phyloP scores from a whole-genome alignment of 2,888 invertebrate species.

The Sceliomorpha sp. region DNA sequence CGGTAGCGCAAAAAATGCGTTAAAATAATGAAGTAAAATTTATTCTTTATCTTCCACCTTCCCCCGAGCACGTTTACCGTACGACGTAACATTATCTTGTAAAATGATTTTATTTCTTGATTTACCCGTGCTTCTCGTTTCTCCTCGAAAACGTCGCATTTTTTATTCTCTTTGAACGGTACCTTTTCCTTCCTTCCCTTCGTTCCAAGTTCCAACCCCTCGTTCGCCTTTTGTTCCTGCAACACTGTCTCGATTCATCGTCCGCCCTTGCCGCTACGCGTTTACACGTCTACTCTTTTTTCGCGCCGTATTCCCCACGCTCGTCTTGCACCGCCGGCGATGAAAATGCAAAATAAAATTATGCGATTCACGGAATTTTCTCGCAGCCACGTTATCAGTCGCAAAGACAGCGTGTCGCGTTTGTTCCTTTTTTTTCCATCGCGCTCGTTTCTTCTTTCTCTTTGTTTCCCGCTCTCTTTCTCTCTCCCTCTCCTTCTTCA shows the following conservation, averaged over 20 bases:
- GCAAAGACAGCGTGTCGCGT: constrained; percentile 7
- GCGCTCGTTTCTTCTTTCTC: too few species aligned
- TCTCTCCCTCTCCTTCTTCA: too few species aligned
- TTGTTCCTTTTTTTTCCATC: constrained; percentile 1
- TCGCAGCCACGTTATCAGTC: constrained; percentile 22
- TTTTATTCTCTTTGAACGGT: constrained; percentile 14
- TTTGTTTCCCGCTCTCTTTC: too few species aligned
- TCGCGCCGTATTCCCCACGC: background rate
- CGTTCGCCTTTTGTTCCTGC: constrained; percentile 24
- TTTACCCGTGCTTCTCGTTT: background rate
- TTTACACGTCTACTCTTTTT: constrained; percentile 21
- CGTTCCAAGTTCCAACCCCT: too few species aligned
- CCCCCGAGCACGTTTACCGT: constrained; percentile 2
- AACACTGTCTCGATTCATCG: constrained; percentile 18
- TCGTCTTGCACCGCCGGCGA: constrained; percentile 9
- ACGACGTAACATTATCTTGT: constrained; percentile 5
- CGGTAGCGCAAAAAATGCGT: too few species aligned
- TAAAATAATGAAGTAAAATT: too few species aligned
- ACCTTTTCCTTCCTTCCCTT: background rate
- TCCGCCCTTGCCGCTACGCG: constrained; percentile 16
- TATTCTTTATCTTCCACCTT: too few species aligned
- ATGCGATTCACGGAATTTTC: constrained; percentile 26
- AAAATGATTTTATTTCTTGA: constrained; percentile 21
- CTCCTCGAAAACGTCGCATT: constrained; percentile 3
- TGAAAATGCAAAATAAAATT: constrained; percentile 29